phyloP scores from a whole-genome alignment of 2,113 vertebrate genomes.

The Passer montanus region DNA sequence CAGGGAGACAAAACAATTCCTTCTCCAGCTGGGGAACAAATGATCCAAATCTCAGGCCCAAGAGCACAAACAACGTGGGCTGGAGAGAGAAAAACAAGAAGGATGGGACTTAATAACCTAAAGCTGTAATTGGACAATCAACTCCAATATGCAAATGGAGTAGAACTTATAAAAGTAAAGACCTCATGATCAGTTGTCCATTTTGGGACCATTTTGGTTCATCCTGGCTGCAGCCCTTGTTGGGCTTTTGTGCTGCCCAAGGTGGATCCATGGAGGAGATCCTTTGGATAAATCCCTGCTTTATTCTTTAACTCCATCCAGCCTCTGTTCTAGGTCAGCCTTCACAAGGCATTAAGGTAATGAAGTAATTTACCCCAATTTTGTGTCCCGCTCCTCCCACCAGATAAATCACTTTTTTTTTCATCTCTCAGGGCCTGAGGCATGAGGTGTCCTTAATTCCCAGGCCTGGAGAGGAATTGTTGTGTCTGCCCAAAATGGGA shows the following conservation, averaged over 20 bases:
- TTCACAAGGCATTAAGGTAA: neutral
- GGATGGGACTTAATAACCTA: no score
- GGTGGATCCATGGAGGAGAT: neutral
- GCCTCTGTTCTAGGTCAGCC: neutral
- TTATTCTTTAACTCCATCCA: neutral
- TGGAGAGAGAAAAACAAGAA: neutral
- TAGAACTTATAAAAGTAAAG: no score
- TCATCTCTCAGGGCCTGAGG: neutral
- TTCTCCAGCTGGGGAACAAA: neutral
- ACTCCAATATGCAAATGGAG: no score
- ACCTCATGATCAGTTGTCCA: fast-evolving
- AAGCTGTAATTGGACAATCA: no score
- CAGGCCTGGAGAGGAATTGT: neutral
- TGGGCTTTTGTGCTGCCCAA: neutral
- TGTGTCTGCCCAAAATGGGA: neutral
- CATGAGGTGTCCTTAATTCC: no score
- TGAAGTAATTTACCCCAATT: neutral
- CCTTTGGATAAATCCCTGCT: neutral
- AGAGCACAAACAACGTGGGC: neutral
- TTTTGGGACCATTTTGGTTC: no score
- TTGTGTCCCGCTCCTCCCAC: neutral
- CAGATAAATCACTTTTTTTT: neutral
- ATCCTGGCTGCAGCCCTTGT: neutral
- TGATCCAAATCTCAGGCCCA: neutral
- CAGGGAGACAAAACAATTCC: neutral